Evolutionary conservation across 2,888 invertebrate genomes (phyloP), one percentile per base, ranked within the genome.

Genomic region (Drepanosiphum platanoidis): DNA sequence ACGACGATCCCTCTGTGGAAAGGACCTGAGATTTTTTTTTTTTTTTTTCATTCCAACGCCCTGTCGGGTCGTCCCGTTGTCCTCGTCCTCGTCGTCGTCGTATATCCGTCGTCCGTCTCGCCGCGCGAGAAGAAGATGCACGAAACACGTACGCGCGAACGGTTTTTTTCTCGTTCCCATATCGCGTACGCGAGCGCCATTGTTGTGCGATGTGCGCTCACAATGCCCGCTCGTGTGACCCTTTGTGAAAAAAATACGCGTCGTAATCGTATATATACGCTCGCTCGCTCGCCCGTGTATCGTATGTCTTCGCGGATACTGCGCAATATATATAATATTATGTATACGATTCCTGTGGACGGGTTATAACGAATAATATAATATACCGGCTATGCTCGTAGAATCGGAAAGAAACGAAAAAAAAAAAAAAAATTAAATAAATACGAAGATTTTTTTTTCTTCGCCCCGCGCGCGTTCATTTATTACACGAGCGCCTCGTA

Each of bases 81-180:
- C n/a, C n/a, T n/a, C n/a, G n/a, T n/a, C n/a, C n/a, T n/a, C n/a
- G n/a, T n/a, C n/a, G n/a, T n/a, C n/a, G n/a, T n/a, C 75, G 58
- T 75, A 34, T 3, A 34, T 3, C 32, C 32, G 72, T 77, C 75
- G 27, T 75, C 42, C 78, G n/a, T n/a, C n/a, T n/a, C n/a, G n/a
- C n/a, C n/a, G n/a, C n/a, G n/a, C 66, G 18, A 30, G 32, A 68
- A n/a, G 79, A 78, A 78, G 77, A 78, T 64, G 75, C 58, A 78
- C 34, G 32, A n/a, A n/a, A n/a, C 75, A 61, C 77, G 68, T 34
- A 68, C n/a, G 18, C 9, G 27, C 32, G 68, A 46, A 79, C 68
- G 32, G 79, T 78, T 64, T 78, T 78, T 75, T 77, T 78, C 58
- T n/a, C 27, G 11, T 68, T 30, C n/a, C 34, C 34, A 11, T n/a